These are phyloP conservation scores for Cataglyphis livida DNA, from an alignment of 2,888 invertebrate species.

Conservation along the genomic window DNA sequence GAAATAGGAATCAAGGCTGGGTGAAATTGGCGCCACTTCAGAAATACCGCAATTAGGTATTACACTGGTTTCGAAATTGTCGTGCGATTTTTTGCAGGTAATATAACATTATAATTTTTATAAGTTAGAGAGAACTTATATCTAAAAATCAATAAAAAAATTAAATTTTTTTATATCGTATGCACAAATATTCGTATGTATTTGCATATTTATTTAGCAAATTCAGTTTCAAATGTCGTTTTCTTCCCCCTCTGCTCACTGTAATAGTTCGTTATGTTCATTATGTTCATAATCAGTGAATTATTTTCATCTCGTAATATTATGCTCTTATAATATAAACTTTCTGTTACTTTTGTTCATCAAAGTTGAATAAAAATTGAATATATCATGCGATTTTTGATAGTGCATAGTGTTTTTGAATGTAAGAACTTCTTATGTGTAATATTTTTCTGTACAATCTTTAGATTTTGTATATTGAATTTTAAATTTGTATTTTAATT, in stretches of 20 bases:
- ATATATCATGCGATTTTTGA: neutral
- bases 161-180: neutral
- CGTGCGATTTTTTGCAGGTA: neutral
- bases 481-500: too few species aligned
- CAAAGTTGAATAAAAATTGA: neutral
- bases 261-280: neutral
- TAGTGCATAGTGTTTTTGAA: neutral
- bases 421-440: neutral
- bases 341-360: neutral
- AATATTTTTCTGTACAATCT: neutral
- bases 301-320: neutral
- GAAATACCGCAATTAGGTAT: neutral
- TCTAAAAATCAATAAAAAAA: neutral
- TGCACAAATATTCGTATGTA: neutral
- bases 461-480: neutral
- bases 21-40: neutral
- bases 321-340: neutral
- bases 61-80: neutral
- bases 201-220: neutral
- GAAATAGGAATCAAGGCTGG: neutral
- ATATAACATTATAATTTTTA: neutral
- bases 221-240: neutral
- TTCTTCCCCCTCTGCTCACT: neutral
- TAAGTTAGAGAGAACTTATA: neutral
- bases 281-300: neutral